Percentiles rank a stretch among this genome's conserved stretches.
Conservation (phyloP, 2,113 vertebrate genomes). For the Edolisoma coerulescens region DNA sequence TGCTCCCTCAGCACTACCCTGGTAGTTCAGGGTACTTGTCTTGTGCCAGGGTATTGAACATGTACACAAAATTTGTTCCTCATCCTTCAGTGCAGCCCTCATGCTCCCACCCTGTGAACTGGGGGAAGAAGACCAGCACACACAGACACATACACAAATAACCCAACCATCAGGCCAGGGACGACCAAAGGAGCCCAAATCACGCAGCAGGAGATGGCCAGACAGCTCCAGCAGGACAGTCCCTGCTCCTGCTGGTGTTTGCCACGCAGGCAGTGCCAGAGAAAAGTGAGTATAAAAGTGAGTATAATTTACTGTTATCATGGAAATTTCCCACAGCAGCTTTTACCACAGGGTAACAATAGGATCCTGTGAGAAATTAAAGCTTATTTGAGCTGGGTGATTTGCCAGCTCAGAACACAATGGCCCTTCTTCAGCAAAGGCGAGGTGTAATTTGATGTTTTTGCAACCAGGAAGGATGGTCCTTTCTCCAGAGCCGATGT, state of each 20-base stretch:
- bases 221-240: background rate
- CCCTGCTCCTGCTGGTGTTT: background rate
- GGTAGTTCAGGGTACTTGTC: background rate
- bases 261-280: background rate
- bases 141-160: too few relatives aligned
- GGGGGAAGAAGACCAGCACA: background rate
- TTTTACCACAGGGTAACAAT: slow-evolving; percentile 7
- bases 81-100: background rate
- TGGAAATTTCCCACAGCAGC: slow-evolving; percentile 29
- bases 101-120: background rate
- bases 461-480: background rate
- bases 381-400: background rate
- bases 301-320: background rate
- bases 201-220: fast-evolving
- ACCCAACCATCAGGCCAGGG: background rate
- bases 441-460: background rate
- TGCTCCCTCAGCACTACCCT: background rate
- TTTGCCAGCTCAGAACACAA: background rate
- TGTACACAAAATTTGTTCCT: fast-evolving
- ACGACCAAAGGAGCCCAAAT: background rate
- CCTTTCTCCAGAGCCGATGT: background rate
- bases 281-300: background rate
- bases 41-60: background rate
- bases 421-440: background rate
- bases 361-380: slow-evolving; percentile 10